phyloP scores from a whole-genome alignment of 2,888 invertebrate genomes.

The Cabera pusaria region DNA sequence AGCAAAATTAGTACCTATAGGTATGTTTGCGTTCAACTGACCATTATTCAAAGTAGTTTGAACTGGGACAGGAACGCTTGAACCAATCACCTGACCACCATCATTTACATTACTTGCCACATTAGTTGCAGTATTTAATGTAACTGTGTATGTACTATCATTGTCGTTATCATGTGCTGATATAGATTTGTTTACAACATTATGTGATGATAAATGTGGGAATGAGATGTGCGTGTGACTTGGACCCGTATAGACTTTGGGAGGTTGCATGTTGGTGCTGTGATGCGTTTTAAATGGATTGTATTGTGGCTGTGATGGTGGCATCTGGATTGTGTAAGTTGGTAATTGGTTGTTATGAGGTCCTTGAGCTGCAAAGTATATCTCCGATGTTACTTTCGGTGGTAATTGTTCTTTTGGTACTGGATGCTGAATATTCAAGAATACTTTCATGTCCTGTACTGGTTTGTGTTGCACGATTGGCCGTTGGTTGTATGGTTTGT shows the following conservation, averaged over 20 bases:
- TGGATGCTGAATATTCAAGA: conserved; percentile 73
- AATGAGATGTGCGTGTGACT: conserved; percentile 45
- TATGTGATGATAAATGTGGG: conserved; percentile 42
- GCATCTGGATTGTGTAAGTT: conserved; percentile 70
- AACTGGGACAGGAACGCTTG: conserved; percentile 64
- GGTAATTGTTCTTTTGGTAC: conserved; percentile 62
- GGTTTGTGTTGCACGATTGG: conserved; percentile 72
- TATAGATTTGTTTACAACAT: conserved; percentile 51
- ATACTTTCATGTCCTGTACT: conserved; percentile 74
- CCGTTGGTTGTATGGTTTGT: conserved; percentile 61
- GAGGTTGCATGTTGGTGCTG: conserved; percentile 32
- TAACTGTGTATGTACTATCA: conserved; percentile 62
- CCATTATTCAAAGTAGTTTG: conserved; percentile 50
- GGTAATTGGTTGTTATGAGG: conserved; percentile 63
- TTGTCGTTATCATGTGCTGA: conserved; percentile 45
- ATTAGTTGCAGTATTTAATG: conserved; percentile 67
- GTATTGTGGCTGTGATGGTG: conserved; percentile 44
- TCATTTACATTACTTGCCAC: conserved; percentile 56
- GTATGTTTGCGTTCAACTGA: conserved; percentile 70
- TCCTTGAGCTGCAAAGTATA: conserved; percentile 74
- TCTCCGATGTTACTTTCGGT: conserved; percentile 77
- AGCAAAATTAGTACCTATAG: conserved; percentile 77
- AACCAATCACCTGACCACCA: conserved; percentile 58
- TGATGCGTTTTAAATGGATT: conserved; percentile 40
- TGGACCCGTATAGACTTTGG: conserved; percentile 19